Evolutionary conservation across 2,797 vertebrate genomes (phyloP).

Genomic region (Loriculus beryllinus): DNA sequence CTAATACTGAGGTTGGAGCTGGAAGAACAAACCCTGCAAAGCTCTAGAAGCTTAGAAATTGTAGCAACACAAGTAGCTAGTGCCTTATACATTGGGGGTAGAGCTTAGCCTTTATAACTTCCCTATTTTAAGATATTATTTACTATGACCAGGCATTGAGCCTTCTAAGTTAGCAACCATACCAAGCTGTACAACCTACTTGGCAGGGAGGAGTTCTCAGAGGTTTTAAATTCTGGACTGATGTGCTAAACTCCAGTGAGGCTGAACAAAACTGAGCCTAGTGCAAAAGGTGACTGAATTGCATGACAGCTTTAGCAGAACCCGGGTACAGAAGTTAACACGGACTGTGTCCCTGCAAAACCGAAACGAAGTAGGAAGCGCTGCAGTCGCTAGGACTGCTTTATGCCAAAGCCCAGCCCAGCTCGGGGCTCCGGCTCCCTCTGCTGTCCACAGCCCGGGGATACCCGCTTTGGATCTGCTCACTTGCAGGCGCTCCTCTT

Average conservation of each 20-base stretch:
- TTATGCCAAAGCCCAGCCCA: fast-evolving
- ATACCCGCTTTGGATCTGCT: neutral
- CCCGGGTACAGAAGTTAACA: no score
- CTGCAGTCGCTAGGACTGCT: fast-evolving
- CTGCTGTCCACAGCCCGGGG: neutral
- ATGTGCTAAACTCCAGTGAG: neutral
- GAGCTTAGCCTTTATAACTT: neutral
- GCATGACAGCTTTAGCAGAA: neutral
- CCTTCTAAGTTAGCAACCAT: neutral
- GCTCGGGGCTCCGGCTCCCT: neutral
- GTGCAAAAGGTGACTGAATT: neutral
- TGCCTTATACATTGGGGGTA: neutral
- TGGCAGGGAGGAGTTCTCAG: neutral
- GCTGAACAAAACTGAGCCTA: neutral
- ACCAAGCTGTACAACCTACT: neutral
- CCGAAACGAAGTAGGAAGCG: fast-evolving
- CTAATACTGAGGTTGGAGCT: neutral
- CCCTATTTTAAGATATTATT: neutral
- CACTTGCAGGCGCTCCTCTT: fast-evolving
- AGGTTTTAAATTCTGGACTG: neutral
- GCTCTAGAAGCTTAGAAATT: neutral
- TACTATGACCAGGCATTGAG: neutral
- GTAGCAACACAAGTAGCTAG: neutral
- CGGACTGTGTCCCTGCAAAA: neutral
- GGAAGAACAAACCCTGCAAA: neutral